Conservation (phyloP, 2,797 vertebrate species). For the Macropodus opercularis region DNA sequence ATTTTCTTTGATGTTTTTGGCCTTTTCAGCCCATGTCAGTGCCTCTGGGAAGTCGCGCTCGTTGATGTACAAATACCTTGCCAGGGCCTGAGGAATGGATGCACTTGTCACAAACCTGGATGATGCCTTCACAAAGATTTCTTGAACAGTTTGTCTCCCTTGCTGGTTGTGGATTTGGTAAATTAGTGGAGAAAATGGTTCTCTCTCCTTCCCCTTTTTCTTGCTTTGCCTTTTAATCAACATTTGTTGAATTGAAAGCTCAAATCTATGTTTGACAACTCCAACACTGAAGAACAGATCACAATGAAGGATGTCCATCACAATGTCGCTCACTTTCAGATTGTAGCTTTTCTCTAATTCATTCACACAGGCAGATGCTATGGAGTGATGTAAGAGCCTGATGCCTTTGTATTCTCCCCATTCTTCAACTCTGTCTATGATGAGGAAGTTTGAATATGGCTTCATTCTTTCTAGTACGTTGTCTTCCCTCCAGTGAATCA, state of each 20-base stretch:
- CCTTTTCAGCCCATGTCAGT: conserved; percentile 77
- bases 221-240: conserved; percentile 80
- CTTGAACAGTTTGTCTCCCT: conserved; percentile 68
- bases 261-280: conserved; percentile 73
- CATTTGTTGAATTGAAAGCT: conserved; percentile 72
- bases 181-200: conserved; percentile 81
- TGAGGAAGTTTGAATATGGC: conserved; percentile 78
- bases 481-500: conserved; percentile 42
- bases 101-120: conserved; percentile 71
- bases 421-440: conserved; percentile 69
- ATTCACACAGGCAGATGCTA: conserved; percentile 75
- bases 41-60: conserved; percentile 74
- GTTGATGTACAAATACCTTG: conserved; percentile 83
- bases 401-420: conserved; percentile 70
- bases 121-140: conserved; percentile 76
- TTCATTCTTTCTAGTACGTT: conserved; percentile 79
- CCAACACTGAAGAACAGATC: conserved; percentile 77
- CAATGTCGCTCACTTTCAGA: conserved; percentile 68
- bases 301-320: conserved; percentile 65
- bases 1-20: conserved; percentile 74
- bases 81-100: conserved; percentile 84
- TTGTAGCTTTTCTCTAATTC: conserved; percentile 69
- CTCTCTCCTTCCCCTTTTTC: conserved; percentile 73
- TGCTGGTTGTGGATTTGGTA: conserved; percentile 70
- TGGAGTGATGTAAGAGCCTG: conserved; percentile 78